These are phyloP conservation scores for Megalops cyprinoides DNA, from an alignment of 2,797 vertebrate genomes.

Conservation along the genomic window DNA sequence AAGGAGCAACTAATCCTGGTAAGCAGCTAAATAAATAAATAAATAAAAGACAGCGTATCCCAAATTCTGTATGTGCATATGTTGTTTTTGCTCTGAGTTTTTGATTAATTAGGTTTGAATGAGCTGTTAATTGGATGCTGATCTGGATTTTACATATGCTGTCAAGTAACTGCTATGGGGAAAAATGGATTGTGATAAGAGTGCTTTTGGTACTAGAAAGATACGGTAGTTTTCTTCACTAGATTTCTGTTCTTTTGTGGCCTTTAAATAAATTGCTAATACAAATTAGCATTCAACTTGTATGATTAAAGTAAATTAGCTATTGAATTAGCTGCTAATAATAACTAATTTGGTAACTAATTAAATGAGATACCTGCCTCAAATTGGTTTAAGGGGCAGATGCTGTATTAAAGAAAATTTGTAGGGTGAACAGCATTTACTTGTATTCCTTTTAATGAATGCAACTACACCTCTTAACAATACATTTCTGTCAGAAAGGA, in stretches of 20 bases:
- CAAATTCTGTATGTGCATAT: neutral
- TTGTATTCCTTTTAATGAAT: neutral
- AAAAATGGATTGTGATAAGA: neutral
- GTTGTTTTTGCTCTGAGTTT: neutral
- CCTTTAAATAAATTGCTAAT: neutral
- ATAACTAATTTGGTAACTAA: neutral
- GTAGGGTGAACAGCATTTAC: neutral
- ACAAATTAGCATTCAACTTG: neutral
- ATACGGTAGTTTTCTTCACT: neutral
- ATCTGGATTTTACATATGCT: neutral
- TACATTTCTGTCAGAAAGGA: neutral
- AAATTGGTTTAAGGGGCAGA: neutral
- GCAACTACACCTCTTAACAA: neutral
- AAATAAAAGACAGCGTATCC: neutral
- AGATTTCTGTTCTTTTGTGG: neutral
- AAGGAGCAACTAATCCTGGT: conserved; percentile 85
- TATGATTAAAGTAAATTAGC: neutral
- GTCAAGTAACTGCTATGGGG: neutral
- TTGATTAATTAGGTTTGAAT: neutral
- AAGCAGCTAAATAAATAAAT: conserved; percentile 39
- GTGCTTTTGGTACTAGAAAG: neutral
- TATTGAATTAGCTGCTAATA: neutral
- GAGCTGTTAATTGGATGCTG: neutral
- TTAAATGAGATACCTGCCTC: neutral
- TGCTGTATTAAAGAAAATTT: neutral